Percentiles rank a stretch among this genome's conserved stretches.
Conservation (phyloP, 2,113 vertebrate species). For the Myrmophylax atrothorax region DNA sequence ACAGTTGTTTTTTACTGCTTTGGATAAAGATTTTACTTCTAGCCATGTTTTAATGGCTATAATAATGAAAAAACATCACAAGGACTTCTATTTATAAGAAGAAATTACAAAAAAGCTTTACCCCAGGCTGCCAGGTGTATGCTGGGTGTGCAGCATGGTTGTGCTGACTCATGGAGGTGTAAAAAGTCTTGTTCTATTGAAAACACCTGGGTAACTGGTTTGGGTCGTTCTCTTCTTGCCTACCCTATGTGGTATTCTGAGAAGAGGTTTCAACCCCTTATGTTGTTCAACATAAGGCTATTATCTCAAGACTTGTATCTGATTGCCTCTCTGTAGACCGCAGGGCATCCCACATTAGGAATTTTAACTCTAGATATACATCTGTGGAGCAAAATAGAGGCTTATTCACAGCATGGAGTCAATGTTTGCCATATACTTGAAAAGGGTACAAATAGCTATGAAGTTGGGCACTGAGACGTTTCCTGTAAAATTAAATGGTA, state of each 20-base stretch:
- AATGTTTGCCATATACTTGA: neutral
- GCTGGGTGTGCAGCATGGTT: neutral
- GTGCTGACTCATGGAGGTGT: rapidly evolving
- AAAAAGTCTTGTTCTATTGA: neutral
- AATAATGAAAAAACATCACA: neutral
- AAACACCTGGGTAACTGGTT: neutral
- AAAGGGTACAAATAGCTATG: neutral
- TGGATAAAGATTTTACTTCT: neutral
- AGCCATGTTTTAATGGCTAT: neutral
- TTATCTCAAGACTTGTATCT: neutral
- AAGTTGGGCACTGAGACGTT: neutral
- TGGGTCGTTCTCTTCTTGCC: neutral
- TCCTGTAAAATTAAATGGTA: neutral
- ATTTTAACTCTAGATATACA: neutral
- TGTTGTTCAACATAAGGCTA: neutral
- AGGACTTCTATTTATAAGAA: neutral
- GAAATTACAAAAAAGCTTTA: neutral
- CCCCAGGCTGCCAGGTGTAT: neutral
- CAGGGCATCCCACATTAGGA: neutral
- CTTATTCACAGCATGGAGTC: neutral
- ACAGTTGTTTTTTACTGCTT: neutral
- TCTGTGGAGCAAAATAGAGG: neutral
- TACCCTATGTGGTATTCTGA: neutral
- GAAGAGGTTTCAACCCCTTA: neutral
- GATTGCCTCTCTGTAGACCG: neutral